phyloP scores from a whole-genome alignment of 2,113 vertebrate genomes.

The Brachirus orientalis region DNA sequence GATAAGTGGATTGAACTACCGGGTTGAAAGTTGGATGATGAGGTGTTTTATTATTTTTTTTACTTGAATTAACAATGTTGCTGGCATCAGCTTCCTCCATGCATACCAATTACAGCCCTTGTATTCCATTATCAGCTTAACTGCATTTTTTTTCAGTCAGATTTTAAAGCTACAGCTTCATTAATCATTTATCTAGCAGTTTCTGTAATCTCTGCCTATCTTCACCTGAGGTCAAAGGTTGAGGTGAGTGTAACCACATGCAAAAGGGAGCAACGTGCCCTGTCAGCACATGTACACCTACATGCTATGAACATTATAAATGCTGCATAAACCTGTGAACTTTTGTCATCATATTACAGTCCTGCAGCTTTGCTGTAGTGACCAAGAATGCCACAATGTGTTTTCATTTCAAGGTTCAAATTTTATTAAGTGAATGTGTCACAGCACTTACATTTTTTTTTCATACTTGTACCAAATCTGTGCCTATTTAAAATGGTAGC shows the following conservation, averaged over 20 bases:
- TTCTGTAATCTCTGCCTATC: slow-evolving; percentile 56
- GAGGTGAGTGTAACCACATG: slow-evolving; percentile 49
- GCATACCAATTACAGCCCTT: too few species aligned
- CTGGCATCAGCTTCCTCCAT: too few species aligned
- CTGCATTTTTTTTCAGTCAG: background rate
- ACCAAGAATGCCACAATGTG: background rate
- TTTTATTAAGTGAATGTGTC: slow-evolving; percentile 63
- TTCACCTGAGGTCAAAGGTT: slow-evolving; percentile 74
- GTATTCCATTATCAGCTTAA: too few species aligned
- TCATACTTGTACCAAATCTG: slow-evolving; percentile 12
- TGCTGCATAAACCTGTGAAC: background rate
- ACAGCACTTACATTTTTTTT: slow-evolving; percentile 23
- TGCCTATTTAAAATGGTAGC: slow-evolving; percentile 22
- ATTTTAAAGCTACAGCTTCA: slow-evolving; percentile 47
- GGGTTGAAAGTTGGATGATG: too few species aligned
- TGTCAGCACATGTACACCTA: slow-evolving; percentile 17
- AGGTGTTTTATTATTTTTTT: too few species aligned
- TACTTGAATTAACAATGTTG: too few species aligned
- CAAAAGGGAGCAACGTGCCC: slow-evolving; percentile 7
- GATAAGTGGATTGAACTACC: too few species aligned
- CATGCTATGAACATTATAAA: background rate
- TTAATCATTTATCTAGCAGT: slow-evolving; percentile 77
- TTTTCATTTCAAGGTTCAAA: background rate
- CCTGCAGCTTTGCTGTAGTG: background rate
- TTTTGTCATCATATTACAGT: background rate